Evolutionary conservation across 2,797 vertebrate species (phyloP), one percentile per base, ranked within the genome.

Genomic region (Oreonectes daqikongensis): DNA sequence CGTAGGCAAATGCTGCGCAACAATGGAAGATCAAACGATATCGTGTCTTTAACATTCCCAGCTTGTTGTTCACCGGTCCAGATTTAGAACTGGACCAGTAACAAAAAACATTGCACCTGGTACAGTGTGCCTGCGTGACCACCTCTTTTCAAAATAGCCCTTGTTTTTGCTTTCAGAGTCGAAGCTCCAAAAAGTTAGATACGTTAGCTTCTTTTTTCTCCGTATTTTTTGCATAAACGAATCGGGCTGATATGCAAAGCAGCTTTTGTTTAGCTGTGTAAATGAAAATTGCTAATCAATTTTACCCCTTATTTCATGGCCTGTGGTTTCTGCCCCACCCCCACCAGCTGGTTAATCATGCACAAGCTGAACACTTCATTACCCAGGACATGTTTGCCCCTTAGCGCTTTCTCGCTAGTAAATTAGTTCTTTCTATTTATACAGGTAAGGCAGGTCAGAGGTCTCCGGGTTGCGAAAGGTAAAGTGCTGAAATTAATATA

Each of bases 351-450:
- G 95, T 95, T 95, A 95, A 95, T 94, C 94, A 94, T 94, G 91
- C 92, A 94, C 89, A 94, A 91, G 92, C 93, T 94, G 94, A 95
- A 95, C 95, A 95, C 94, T 96, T 96, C 95, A 96, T 98, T 95
- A 96, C 92, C 92, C 89, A 91, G 94, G 93, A 93, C 94, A 94
- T 92, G 95, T 94, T 95, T 92, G 92, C 95, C 95, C 94, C 90
- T 93, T 92, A 96, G 96, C 94, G 88, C 95, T 94, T 87, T 84
- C 82, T 91, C 88, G 91, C 88, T 91, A 90, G 92, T 93, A 93
- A 93, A 93, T 92, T 90, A 93, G 91, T 92, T 93, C 89, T 92
- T 93, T 93, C 91, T 94, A 93, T 95, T 95, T 93, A 92, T 93
- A 90, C 91, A 94, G 92, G 92, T 94, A 93, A 92, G 88, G 89